These are phyloP conservation scores for Bugulina stolonifera DNA, from an alignment of 2,888 invertebrate species.

Conservation along the genomic window DNA sequence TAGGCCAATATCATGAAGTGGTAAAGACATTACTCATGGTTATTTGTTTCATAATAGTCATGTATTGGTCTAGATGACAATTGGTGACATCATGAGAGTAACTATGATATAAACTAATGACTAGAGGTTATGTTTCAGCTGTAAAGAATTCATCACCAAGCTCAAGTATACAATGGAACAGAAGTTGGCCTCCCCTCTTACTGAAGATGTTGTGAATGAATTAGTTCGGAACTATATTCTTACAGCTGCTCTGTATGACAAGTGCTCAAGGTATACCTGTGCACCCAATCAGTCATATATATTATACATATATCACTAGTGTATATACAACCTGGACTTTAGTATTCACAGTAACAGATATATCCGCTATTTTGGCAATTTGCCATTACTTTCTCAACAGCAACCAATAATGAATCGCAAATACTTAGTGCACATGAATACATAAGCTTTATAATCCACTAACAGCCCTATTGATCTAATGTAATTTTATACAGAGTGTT, in stretches of 20 bases:
- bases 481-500: no score
- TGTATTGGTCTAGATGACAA: no score
- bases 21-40: no score
- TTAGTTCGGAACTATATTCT: neutral
- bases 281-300: no score
- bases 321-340: neutral
- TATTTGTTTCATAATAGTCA: no score
- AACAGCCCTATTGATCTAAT: no score
- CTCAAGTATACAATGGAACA: slow-evolving; percentile 7
- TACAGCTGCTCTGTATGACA: slow-evolving; percentile 16
- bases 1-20: no score
- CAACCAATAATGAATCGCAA: no score
- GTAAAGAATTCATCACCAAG: slow-evolving; percentile 9
- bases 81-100: no score
- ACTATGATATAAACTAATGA: no score
- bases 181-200: neutral
- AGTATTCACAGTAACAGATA: neutral
- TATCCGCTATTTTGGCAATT: neutral
- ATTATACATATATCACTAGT: neutral
- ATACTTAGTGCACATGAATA: no score
- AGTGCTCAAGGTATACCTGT: slow-evolving; percentile 15
- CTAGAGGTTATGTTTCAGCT: slow-evolving; percentile 21
- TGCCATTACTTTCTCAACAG: neutral
- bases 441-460: no score
- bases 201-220: neutral